Conservation (phyloP, 2,888 invertebrate species). For the Chrysodeixis includens region DNA sequence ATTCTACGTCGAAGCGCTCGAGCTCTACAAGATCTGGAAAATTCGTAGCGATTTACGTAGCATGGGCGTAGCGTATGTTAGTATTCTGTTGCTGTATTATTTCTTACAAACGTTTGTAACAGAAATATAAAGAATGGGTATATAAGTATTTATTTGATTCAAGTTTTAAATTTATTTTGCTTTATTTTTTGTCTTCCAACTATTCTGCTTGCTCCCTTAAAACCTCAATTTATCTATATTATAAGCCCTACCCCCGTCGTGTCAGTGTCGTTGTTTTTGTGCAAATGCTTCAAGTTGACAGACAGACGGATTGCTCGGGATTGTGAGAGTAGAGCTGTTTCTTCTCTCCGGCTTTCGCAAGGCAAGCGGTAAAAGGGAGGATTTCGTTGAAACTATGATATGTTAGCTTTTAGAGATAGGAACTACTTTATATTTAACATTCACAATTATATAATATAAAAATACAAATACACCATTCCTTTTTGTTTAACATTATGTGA, state of each 20-base stretch:
- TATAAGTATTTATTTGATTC: no score
- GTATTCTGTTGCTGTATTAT: neutral
- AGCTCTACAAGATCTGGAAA: slow-evolving; percentile 11
- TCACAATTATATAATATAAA: no score
- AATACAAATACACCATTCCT: no score
- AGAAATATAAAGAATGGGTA: neutral
- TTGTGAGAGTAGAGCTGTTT: neutral
- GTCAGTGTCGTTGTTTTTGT: neutral
- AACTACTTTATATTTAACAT: no score
- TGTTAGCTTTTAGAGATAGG: neutral
- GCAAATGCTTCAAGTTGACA: neutral
- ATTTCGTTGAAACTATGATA: neutral
- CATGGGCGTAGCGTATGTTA: slow-evolving; percentile 18
- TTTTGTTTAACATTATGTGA: no score
- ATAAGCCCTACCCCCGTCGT: neutral
- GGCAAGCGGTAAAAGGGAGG: neutral
- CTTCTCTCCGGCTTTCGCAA: neutral
- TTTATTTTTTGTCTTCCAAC: neutral
- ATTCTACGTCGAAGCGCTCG: neutral
- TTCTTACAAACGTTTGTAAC: neutral
- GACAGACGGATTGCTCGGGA: slow-evolving; percentile 5
- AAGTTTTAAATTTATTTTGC: neutral
- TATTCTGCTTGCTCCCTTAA: neutral
- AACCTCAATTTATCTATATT: slow-evolving; percentile 4
- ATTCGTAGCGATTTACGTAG: slow-evolving; percentile 16